Evolutionary conservation across 2,888 invertebrate genomes (phyloP).

Genomic region (Folsomia manolachei): DNA sequence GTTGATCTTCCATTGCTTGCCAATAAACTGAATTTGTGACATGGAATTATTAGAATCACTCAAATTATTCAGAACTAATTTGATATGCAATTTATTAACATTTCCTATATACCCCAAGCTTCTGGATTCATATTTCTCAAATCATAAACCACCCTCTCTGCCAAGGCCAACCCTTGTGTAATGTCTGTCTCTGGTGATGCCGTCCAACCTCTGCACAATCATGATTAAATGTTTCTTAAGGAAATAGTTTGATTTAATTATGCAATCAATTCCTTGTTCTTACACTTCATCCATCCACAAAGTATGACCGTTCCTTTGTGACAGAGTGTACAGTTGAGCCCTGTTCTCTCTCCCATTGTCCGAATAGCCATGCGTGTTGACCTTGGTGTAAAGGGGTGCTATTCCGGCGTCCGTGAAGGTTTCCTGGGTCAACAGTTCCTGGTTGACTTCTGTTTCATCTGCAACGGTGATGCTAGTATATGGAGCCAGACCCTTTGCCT

Average conservation of each 20-base stretch:
- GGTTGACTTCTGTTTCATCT: conserved; percentile 47
- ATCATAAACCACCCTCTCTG: conserved; percentile 44
- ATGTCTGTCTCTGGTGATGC: conserved; percentile 35
- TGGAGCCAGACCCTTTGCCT: conserved; percentile 29
- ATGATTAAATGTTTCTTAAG: background rate
- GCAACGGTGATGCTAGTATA: conserved; percentile 34
- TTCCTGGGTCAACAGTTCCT: conserved; percentile 36
- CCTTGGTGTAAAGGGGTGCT: conserved; percentile 34
- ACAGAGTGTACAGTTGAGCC: conserved; percentile 31
- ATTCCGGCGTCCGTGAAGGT: conserved; percentile 38
- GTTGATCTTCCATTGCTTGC: conserved; percentile 48
- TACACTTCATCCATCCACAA: conserved; percentile 50
- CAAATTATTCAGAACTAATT: background rate
- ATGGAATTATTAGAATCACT: background rate
- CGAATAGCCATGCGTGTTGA: conserved; percentile 48
- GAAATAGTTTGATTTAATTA: background rate
- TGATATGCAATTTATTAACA: background rate
- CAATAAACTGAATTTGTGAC: conserved; percentile 39
- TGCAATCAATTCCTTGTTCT: conserved; percentile 8
- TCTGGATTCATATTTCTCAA: conserved; percentile 42
- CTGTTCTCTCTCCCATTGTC: conserved; percentile 35
- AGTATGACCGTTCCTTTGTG: conserved; percentile 37
- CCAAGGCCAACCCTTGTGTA: conserved; percentile 42
- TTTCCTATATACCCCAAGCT: conserved; percentile 43
- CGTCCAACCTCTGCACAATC: conserved; percentile 42